phyloP scores from a whole-genome alignment of 2,797 vertebrate genomes.

The Lepus oiostolus region DNA sequence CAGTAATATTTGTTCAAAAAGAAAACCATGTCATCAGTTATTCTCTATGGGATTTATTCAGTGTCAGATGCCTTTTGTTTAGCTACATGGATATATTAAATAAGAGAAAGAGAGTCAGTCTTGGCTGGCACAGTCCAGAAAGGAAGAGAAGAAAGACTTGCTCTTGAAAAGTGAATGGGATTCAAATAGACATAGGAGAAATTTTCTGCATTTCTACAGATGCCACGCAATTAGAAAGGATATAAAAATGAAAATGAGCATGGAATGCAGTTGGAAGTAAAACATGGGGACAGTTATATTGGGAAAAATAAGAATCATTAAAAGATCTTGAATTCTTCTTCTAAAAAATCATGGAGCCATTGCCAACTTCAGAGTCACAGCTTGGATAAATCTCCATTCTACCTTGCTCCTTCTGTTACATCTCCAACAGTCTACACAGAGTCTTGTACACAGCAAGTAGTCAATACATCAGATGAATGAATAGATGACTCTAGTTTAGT shows the following conservation, averaged over 20 bases:
- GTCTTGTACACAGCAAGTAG: not conserved
- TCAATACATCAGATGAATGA: not conserved
- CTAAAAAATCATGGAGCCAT: not conserved
- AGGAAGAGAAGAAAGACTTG: not conserved
- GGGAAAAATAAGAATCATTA: not conserved
- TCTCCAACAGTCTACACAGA: not conserved
- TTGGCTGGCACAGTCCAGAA: not conserved
- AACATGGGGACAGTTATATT: not conserved
- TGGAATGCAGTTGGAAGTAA: not conserved
- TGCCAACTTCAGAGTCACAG: not conserved
- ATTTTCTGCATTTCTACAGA: not conserved
- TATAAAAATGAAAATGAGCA: not conserved
- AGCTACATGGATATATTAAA: not conserved
- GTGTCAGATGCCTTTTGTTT: not conserved
- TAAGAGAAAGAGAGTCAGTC: not conserved
- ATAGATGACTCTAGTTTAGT: not conserved
- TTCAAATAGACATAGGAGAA: not conserved
- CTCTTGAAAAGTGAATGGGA: constrained; percentile 1
- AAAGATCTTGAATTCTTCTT: not conserved
- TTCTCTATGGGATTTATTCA: not conserved
- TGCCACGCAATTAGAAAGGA: constrained; percentile 6
- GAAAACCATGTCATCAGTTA: not conserved
- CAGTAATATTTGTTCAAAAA: not conserved
- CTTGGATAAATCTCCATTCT: not conserved
- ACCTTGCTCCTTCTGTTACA: not conserved